Percentiles rank a stretch among this genome's conserved stretches.
Conservation (phyloP, 2,888 invertebrate genomes). For the Pseudococcus viburni region DNA sequence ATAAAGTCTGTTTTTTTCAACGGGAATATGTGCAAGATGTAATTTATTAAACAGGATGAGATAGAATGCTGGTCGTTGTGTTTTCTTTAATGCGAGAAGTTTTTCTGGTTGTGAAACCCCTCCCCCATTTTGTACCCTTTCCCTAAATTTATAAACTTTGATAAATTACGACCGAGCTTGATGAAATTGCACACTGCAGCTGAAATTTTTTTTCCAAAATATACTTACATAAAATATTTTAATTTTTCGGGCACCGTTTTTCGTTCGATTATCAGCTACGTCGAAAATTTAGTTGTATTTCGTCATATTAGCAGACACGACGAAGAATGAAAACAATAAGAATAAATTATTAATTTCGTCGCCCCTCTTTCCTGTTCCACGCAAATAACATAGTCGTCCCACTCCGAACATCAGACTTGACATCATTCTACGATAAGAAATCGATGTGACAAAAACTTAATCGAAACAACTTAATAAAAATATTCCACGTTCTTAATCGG, state of each 20-base stretch:
- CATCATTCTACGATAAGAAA: slow-evolving; percentile 48
- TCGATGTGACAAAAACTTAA: slow-evolving; percentile 54
- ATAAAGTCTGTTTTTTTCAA: neutral
- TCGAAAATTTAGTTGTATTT: neutral
- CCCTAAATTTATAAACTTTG: neutral
- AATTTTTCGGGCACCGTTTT: neutral
- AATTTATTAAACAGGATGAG: slow-evolving; percentile 33
- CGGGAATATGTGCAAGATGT: neutral
- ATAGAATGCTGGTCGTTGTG: slow-evolving; percentile 14
- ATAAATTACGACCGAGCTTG: too few relatives aligned
- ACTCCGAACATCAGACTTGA: neutral
- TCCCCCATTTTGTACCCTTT: neutral
- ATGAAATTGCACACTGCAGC: too few relatives aligned
- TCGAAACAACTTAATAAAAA: slow-evolving; percentile 52
- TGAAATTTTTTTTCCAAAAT: neutral
- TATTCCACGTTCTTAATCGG: slow-evolving; percentile 39
- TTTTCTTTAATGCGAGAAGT: slow-evolving; percentile 1
- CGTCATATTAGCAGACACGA: neutral
- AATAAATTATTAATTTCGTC: slow-evolving; percentile 10
- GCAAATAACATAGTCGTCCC: slow-evolving; percentile 13
- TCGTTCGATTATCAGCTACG: neutral
- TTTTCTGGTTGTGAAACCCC: neutral
- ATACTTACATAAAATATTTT: neutral
- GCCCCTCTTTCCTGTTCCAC: neutral
- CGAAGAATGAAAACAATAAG: neutral